Percentiles rank a stretch among this genome's conserved stretches.
Conservation (phyloP, 2,113 vertebrate species). For the Corythornis cristatus region DNA sequence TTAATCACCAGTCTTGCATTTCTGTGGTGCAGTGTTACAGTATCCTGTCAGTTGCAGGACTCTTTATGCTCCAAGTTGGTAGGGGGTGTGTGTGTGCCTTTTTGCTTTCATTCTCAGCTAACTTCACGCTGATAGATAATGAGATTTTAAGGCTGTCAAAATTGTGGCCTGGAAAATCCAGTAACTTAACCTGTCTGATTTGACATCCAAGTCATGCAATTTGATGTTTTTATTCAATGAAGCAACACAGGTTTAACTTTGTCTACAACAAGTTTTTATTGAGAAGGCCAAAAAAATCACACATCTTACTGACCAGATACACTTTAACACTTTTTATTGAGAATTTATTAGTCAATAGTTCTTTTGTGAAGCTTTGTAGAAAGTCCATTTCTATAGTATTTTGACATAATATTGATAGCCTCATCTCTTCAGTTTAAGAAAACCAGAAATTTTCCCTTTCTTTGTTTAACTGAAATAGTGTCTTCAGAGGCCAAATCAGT, state of each 20-base stretch:
- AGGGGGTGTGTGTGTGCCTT: background rate
- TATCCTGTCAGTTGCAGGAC: background rate
- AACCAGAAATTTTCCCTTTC: background rate
- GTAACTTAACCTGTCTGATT: background rate
- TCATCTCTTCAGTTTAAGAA: background rate
- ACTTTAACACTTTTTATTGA: slow-evolving; percentile 14
- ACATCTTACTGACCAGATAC: background rate
- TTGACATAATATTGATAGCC: background rate
- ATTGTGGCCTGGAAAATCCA: background rate
- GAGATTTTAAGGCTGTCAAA: background rate
- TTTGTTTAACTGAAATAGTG: background rate
- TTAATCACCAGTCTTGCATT: background rate
- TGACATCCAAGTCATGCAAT: background rate
- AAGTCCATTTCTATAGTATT: background rate
- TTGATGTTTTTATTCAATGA: background rate
- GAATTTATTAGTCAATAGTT: background rate
- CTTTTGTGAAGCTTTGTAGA: background rate
- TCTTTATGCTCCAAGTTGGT: background rate
- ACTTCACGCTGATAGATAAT: background rate
- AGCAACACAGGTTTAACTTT: background rate
- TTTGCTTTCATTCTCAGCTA: background rate
- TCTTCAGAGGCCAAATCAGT: background rate
- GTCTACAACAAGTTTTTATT: background rate
- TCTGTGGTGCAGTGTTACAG: background rate
- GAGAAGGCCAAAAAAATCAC: background rate